Conservation (phyloP, 2,113 vertebrate genomes). For the Chaetura pelagica region DNA sequence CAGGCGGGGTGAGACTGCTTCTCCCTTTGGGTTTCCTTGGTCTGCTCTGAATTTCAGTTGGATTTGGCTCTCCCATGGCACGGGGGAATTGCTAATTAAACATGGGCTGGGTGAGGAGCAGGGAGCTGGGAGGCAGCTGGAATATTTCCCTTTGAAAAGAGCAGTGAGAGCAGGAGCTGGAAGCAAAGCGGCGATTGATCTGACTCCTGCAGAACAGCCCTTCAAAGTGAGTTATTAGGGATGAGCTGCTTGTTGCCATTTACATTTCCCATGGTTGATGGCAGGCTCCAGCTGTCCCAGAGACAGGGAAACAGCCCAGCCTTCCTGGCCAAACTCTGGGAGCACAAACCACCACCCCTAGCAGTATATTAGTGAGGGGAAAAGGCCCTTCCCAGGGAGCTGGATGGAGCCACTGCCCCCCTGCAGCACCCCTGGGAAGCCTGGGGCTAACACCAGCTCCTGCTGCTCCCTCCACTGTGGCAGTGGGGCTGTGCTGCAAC, state of each 20-base stretch:
- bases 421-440: background rate
- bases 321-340: accelerated
- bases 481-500: background rate
- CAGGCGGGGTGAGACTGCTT: no score
- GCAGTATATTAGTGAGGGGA: background rate
- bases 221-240: background rate
- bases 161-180: background rate
- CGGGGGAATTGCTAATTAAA: background rate
- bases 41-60: background rate
- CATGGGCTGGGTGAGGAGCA: background rate
- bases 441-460: background rate
- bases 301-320: background rate
- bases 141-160: background rate
- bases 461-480: accelerated
- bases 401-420: background rate
- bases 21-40: background rate
- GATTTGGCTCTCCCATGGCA: background rate
- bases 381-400: background rate
- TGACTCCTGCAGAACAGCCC: background rate
- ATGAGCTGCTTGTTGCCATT: background rate
- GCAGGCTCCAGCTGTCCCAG: background rate
- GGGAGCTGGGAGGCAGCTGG: background rate
- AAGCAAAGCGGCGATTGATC: background rate
- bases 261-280: background rate
- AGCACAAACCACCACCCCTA: background rate